These are phyloP conservation scores for Ascidia mentula DNA, from an alignment of 23 tunicate species.

Conservation along the genomic window DNA sequence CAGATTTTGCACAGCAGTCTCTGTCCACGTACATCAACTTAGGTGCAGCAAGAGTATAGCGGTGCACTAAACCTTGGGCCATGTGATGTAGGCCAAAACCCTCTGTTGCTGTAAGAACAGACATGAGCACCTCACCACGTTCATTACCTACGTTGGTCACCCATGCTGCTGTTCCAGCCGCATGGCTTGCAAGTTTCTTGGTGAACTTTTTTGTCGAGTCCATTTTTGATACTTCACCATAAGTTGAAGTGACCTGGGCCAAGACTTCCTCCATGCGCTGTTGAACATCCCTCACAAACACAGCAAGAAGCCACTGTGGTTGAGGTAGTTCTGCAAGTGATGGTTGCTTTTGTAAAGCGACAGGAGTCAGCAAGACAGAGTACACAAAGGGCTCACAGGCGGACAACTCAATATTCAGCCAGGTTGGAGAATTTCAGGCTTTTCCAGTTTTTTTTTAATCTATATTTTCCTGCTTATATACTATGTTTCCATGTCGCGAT, in stretches of 20 bases:
- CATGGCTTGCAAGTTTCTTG: not conserved
- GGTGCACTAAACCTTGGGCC: constrained; percentile 26
- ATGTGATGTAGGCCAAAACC: constrained; percentile 14
- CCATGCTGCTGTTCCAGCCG: constrained; percentile 31
- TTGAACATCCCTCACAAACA: no score
- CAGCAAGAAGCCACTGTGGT: no score
- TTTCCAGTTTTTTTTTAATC: no score
- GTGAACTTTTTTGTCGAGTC: constrained; percentile 46
- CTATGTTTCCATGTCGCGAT: no score
- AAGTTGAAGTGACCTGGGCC: constrained; percentile 24
- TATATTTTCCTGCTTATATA: no score
- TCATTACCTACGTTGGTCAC: constrained; percentile 56
- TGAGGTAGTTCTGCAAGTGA: no score
- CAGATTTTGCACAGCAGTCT: constrained; percentile 14
- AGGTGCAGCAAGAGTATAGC: constrained; percentile 30
- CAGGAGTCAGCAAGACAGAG: no score
- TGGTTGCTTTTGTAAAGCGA: no score
- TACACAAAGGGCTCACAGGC: no score
- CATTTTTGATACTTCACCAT: constrained; percentile 28
- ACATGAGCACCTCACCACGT: constrained; percentile 21
- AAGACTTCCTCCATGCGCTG: constrained; percentile 14
- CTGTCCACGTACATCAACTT: constrained; percentile 23
- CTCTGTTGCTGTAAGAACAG: constrained; percentile 27
- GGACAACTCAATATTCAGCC: no score
- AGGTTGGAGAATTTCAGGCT: no score